Percentiles rank a stretch among this genome's conserved stretches.
Conservation (phyloP, 1,140 invertebrate genomes). For the Metaphire vulgaris region DNA sequence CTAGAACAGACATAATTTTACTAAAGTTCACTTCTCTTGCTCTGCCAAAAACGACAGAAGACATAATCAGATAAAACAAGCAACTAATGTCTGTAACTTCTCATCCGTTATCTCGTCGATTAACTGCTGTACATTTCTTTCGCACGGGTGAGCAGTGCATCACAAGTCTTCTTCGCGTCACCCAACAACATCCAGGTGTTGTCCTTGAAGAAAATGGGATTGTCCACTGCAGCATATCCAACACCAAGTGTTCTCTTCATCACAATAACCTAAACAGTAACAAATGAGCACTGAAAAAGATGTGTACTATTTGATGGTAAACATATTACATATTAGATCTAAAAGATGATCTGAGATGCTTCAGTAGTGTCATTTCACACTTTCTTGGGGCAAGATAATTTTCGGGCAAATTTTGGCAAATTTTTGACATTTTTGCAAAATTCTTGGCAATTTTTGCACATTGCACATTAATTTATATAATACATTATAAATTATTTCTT, state of each 20-base stretch:
- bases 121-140: conserved; percentile 14
- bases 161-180: conserved; percentile 86
- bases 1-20: background rate
- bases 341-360: too few species aligned
- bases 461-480: too few species aligned
- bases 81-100: background rate
- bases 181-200: conserved; percentile 84
- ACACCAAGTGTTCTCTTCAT: conserved; percentile 85
- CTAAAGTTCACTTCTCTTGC: background rate
- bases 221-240: conserved; percentile 77
- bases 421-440: too few species aligned
- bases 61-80: background rate
- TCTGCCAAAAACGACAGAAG: background rate
- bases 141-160: conserved; percentile 49
- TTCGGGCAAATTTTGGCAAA: too few species aligned
- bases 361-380: too few species aligned
- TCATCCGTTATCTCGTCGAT: background rate
- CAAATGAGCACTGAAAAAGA: too few species aligned
- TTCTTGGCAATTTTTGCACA: too few species aligned
- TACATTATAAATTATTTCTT: too few species aligned
- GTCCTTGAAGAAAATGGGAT: conserved; percentile 84
- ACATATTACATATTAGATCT: too few species aligned
- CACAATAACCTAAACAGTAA: conserved; percentile 72
- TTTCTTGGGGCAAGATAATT: too few species aligned
- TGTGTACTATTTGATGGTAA: too few species aligned